Conservation (phyloP, 2,888 invertebrate species). For the Plebejus argus region DNA sequence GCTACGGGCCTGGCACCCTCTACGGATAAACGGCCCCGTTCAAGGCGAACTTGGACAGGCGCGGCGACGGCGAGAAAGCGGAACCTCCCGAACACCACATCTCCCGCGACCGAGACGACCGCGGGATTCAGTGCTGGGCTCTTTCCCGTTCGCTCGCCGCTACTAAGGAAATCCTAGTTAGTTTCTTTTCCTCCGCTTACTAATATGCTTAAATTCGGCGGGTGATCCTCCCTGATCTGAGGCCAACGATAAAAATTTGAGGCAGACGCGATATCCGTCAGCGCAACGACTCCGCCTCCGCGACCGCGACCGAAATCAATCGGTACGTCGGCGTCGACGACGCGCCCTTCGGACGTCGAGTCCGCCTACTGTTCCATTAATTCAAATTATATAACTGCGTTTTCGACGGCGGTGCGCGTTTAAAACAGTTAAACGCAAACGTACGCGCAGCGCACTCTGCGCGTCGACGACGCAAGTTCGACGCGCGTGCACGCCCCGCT, state of each 20-base stretch:
- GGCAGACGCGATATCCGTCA: constrained; percentile 37
- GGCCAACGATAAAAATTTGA: constrained; percentile 52
- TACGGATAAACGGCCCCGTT: constrained; percentile 73
- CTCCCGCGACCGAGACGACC: constrained; percentile 59
- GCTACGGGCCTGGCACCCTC: constrained; percentile 79
- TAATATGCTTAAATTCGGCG: constrained; percentile 84
- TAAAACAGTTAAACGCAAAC: too few species aligned
- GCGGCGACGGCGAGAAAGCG: constrained; percentile 51
- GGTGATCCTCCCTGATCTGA: constrained; percentile 69
- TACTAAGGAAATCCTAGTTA: constrained; percentile 61
- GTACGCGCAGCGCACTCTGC: too few species aligned
- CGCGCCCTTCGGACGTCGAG: too few species aligned
- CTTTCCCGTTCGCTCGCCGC: constrained; percentile 73
- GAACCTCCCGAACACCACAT: constrained; percentile 79
- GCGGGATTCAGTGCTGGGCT: constrained; percentile 82
- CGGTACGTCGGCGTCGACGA: too few species aligned
- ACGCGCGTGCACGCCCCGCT: too few species aligned
- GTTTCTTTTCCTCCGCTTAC: constrained; percentile 84
- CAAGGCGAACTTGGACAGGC: constrained; percentile 73
- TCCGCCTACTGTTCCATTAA: too few species aligned
- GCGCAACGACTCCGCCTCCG: constrained; percentile 37
- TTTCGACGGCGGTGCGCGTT: too few species aligned
- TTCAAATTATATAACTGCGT: too few species aligned
- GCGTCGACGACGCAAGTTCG: neutral
- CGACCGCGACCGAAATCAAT: too few species aligned